These are phyloP conservation scores for Brachionus manjavacas DNA, from an alignment of 1,140 invertebrate species.

Conservation along the genomic window DNA sequence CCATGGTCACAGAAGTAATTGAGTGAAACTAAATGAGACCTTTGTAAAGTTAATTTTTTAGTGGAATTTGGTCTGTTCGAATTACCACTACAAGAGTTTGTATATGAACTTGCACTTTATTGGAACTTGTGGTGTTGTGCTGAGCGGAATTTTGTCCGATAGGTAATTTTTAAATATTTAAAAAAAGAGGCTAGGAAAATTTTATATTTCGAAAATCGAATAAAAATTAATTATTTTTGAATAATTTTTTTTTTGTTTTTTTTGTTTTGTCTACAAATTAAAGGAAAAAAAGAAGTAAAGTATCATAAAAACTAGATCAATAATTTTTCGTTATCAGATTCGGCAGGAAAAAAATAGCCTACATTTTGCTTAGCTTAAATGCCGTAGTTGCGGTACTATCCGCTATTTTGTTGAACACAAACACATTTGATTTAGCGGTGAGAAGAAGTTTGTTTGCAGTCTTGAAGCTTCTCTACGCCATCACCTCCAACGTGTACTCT, in stretches of 20 bases:
- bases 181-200: background rate
- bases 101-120: slow-evolving; percentile 12
- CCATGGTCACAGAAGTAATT: slow-evolving; percentile 10
- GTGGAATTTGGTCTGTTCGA: slow-evolving; percentile 35
- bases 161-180: background rate
- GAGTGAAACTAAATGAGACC: background rate
- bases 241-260: background rate
- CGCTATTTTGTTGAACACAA: background rate
- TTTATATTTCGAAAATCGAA: background rate
- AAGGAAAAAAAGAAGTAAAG: background rate
- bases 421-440: background rate
- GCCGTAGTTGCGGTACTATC: background rate
- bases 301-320: background rate
- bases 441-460: background rate
- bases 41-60: background rate
- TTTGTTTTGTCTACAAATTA: background rate
- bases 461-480: background rate
- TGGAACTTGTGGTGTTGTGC: background rate
- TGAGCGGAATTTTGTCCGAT: slow-evolving; percentile 33
- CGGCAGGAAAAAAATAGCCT: slow-evolving; percentile 28
- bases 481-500: background rate
- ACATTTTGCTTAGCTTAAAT: slow-evolving; percentile 5
- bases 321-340: slow-evolving; percentile 21
- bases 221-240: background rate
- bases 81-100: background rate